Evolutionary conservation across 2,113 vertebrate species (phyloP).

Genomic region (Cervus canadensis): DNA sequence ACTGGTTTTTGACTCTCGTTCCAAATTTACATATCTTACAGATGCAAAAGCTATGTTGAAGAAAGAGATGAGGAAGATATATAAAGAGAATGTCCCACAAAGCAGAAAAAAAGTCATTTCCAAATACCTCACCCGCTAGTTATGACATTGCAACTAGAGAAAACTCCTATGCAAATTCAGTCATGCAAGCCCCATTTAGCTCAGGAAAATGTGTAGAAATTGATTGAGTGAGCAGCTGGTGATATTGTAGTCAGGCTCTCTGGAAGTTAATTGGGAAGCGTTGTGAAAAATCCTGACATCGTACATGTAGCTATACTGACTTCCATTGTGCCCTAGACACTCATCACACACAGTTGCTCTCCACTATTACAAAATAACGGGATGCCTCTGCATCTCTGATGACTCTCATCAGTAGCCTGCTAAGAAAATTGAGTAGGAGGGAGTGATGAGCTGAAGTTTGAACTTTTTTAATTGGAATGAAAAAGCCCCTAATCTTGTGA

Average conservation of each 20-base stretch:
- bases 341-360: slow-evolving; percentile 55
- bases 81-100: slow-evolving; percentile 51
- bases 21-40: slow-evolving; percentile 26
- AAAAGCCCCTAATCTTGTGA: not conserved
- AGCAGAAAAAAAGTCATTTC: slow-evolving; percentile 34
- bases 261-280: slow-evolving; percentile 76
- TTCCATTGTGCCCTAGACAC: slow-evolving; percentile 70
- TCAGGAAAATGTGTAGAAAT: slow-evolving; percentile 70
- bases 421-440: slow-evolving; percentile 28
- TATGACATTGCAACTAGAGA: slow-evolving; percentile 63
- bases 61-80: slow-evolving; percentile 15
- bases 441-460: not conserved
- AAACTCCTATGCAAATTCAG: slow-evolving; percentile 74
- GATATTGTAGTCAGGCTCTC: slow-evolving; percentile 71
- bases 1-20: slow-evolving; percentile 1
- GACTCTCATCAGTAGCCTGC: slow-evolving; percentile 24
- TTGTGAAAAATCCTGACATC: slow-evolving; percentile 69
- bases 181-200: slow-evolving; percentile 73
- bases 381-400: slow-evolving; percentile 45
- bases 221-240: slow-evolving; percentile 76
- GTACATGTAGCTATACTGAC: slow-evolving; percentile 61
- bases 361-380: slow-evolving; percentile 50
- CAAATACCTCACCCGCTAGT: slow-evolving; percentile 43
- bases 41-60: not conserved
- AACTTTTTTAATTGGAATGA: slow-evolving; percentile 44